Evolutionary conservation across 37 sponge, comb jelly and placozoan species (phyloP), one percentile per base, ranked within the genome.

Genomic region (Diacarnus erythraeanus): DNA sequence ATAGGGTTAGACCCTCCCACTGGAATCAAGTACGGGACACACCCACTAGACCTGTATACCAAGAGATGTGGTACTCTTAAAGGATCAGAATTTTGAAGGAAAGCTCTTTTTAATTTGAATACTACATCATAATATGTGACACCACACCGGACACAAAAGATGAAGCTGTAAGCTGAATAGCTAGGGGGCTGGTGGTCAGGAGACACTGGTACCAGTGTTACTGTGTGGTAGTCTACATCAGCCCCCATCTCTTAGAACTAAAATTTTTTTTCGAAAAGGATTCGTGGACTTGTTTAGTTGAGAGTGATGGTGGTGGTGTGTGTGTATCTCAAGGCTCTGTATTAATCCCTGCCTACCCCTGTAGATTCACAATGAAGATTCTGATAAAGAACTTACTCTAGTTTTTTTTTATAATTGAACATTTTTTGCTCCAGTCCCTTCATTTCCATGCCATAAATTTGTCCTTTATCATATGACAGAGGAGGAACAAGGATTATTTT

Each of bases 1-100:
- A 83, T 54, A 0, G 34, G 3, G 71, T 83, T 86, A 30, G 90
- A 86, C 21, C 93, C 95, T 10, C 96, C 96, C 31, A 86, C 59
- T 74, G 90, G 90, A 2, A 95, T 80, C 9, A 73, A 6, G 12
- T 47, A 47, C 6, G 51, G 51, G 51, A 47, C 51, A 6, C 6
- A 12, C 12, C 51, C 51, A 6, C 12, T 12, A 47, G 51, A 47
- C 12, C 51, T 47, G 12, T 47, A 47, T 47, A 15, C 10, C 12
- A 47, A 15, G 12, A 47, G 12, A 47, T 47, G 6, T 47, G 12
- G 12, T 47, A 15, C 10, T 47, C 51, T 47, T 15, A 47, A 47
- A 47, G 6, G 12, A 47, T 47, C n/a, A n/a, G 51, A 47, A 6
- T 47, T 47, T 47, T 47, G 51, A 47, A 47, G n/a, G n/a, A n/a